These are phyloP conservation scores for Delia radicum DNA, from an alignment of 1,140 invertebrate genomes.

Conservation along the genomic window DNA sequence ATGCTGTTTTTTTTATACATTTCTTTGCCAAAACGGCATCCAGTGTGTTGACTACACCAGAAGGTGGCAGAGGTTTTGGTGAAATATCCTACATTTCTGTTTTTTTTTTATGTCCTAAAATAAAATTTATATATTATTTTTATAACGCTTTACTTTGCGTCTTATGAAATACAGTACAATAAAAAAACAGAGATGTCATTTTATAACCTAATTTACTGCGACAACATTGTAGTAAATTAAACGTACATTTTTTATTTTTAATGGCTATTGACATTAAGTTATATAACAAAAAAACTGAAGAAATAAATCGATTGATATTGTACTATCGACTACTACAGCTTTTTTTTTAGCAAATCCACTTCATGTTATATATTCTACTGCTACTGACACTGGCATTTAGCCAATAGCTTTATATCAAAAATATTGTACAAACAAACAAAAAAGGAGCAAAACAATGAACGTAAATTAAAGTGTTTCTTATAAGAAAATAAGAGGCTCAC, in stretches of 20 bases:
- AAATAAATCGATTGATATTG: background rate
- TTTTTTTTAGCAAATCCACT: background rate
- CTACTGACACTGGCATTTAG: constrained; percentile 20
- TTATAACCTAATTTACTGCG: constrained; percentile 31
- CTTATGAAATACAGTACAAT: background rate
- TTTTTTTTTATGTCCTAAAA: background rate
- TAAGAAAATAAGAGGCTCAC: too few relatives aligned
- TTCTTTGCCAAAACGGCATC: background rate
- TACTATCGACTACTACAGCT: background rate
- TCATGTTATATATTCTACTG: background rate
- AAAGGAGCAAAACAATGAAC: background rate
- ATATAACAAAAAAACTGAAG: background rate
- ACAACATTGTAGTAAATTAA: constrained; percentile 33
- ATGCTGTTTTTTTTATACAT: background rate
- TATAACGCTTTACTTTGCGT: background rate
- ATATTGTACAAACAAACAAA: background rate
- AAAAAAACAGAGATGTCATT: constrained; percentile 15
- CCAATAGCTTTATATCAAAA: constrained; percentile 16
- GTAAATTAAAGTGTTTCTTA: too few relatives aligned
- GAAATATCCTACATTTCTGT: too few relatives aligned
- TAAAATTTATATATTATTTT: background rate
- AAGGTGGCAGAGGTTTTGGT: background rate
- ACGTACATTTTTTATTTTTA: constrained; percentile 26
- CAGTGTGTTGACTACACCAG: background rate
- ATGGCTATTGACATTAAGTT: constrained; percentile 16